Evolutionary conservation across 2,888 invertebrate genomes (phyloP).

Genomic region (Orthosia gracilis): DNA sequence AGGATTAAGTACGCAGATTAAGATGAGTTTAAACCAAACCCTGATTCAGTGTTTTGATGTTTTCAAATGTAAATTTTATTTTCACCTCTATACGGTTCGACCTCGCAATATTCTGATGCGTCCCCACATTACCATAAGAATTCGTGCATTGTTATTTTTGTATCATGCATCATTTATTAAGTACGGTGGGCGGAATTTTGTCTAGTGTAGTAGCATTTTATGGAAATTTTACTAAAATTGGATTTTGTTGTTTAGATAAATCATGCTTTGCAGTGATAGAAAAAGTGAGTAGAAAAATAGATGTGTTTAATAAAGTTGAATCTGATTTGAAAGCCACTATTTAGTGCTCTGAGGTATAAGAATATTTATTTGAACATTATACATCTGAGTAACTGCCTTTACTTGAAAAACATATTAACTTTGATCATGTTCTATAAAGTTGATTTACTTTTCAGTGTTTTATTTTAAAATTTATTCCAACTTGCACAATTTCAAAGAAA

Average conservation of each 20-base stretch:
- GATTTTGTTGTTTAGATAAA: constrained; percentile 25
- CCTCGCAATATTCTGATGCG: constrained; percentile 41
- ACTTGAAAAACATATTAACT: constrained; percentile 16
- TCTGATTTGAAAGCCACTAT: constrained; percentile 2
- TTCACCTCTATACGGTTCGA: constrained; percentile 28
- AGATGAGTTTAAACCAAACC: constrained; percentile 71
- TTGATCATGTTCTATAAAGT: constrained; percentile 32
- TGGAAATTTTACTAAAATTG: constrained; percentile 46
- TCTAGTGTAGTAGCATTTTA: constrained; percentile 34
- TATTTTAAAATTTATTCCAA: constrained; percentile 5
- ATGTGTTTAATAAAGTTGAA: neutral
- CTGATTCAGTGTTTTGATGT: constrained; percentile 67
- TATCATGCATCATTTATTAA: constrained; percentile 48
- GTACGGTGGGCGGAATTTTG: constrained; percentile 28
- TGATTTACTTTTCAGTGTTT: constrained; percentile 24
- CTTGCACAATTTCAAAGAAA: constrained; percentile 14
- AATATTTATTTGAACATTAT: constrained; percentile 7
- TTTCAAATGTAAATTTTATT: constrained; percentile 58
- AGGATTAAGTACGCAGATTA: constrained; percentile 78
- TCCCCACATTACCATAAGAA: constrained; percentile 48
- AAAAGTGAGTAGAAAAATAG: neutral
- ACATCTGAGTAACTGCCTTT: neutral
- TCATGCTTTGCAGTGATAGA: constrained; percentile 9
- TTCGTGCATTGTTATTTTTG: constrained; percentile 52
- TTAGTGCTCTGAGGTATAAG: constrained; percentile 9